Evolutionary conservation across 2,797 vertebrate genomes (phyloP).

Genomic region (Tenualosa ilisha): DNA sequence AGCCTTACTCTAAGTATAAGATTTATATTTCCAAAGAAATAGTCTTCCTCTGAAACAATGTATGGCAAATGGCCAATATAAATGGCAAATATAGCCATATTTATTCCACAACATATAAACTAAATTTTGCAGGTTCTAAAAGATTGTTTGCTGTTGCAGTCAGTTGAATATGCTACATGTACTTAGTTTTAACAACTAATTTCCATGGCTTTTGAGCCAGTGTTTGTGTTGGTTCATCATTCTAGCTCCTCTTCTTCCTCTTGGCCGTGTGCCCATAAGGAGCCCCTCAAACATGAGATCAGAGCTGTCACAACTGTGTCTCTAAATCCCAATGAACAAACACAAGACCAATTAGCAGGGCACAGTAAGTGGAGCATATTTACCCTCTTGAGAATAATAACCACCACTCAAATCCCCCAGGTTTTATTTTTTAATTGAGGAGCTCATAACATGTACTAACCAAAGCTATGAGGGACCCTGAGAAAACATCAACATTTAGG

Average conservation of each 20-base stretch:
- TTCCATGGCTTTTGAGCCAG: slow-evolving; percentile 29
- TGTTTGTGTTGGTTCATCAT: neutral
- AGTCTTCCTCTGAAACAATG: neutral
- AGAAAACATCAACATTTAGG: neutral
- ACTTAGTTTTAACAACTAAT: too few relatives aligned
- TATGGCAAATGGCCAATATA: neutral
- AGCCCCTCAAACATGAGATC: slow-evolving; percentile 38
- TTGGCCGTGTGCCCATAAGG: slow-evolving; percentile 28
- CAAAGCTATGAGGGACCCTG: neutral
- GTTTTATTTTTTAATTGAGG: slow-evolving; percentile 30
- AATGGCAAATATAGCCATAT: neutral
- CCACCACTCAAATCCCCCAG: slow-evolving; percentile 31
- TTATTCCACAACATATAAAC: neutral
- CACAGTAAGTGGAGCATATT: slow-evolving; percentile 34
- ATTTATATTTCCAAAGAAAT: neutral
- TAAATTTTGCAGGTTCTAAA: neutral
- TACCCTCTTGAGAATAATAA: slow-evolving; percentile 39
- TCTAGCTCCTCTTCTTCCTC: neutral
- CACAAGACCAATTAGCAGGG: slow-evolving; percentile 41
- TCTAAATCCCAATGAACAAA: slow-evolving; percentile 34
- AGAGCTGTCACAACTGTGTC: slow-evolving; percentile 25
- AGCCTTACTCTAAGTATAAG: neutral
- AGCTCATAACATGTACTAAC: neutral
- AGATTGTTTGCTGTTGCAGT: neutral
- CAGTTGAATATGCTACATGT: neutral